Percentiles rank a stretch among this genome's conserved stretches.
Evolutionary conservation across 1,140 invertebrate species (phyloP).

Genomic region (Ceratina australensis): DNA sequence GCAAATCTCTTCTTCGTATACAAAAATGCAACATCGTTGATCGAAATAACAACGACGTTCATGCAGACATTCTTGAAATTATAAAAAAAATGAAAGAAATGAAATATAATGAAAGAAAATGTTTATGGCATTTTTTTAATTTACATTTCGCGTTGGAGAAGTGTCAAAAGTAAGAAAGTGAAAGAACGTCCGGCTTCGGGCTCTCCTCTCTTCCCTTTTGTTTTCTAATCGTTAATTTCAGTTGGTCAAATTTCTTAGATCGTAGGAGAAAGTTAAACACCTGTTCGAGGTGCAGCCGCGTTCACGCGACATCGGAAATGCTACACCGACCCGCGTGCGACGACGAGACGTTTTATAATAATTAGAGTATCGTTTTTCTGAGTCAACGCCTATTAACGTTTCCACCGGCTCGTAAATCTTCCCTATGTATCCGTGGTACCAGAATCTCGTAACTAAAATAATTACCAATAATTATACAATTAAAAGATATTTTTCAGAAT

Average conservation of each 20-base stretch:
- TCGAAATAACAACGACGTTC: no score
- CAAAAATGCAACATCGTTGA: no score
- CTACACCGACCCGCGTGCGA: neutral
- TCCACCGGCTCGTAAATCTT: neutral
- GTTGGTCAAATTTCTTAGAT: neutral
- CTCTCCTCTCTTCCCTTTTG: neutral
- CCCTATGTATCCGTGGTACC: no score
- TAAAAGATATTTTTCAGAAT: no score
- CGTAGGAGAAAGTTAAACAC: constrained; percentile 17
- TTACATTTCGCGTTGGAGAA: no score
- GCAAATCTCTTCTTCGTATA: no score
- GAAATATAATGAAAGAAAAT: no score
- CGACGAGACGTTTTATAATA: neutral
- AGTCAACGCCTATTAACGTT: neutral
- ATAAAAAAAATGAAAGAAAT: no score
- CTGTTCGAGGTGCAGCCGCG: neutral
- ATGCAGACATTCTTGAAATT: no score
- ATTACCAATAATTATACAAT: no score
- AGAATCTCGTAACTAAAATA: neutral
- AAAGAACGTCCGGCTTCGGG: neutral
- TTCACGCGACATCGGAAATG: neutral
- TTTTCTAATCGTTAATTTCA: neutral
- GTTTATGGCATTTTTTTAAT: no score
- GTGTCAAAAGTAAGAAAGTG: no score
- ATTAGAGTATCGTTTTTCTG: neutral